These are phyloP conservation scores for Lophius americanus DNA, from an alignment of 2,797 vertebrate genomes.

Conservation along the genomic window DNA sequence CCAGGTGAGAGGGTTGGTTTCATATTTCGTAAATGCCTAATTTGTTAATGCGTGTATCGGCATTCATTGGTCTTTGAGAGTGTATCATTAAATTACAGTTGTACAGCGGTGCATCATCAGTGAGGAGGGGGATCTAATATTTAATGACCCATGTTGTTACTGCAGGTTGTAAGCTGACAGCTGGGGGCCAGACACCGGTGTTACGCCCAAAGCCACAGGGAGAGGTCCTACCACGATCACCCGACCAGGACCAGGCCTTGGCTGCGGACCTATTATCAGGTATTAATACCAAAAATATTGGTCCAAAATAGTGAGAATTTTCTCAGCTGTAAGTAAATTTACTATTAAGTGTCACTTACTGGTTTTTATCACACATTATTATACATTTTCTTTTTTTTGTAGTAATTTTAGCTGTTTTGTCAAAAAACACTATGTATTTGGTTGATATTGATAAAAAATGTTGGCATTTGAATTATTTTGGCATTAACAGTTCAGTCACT, in stretches of 20 bases:
- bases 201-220: conserved; percentile 64
- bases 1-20: conserved; percentile 56
- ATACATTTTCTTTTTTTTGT: too few relatives aligned
- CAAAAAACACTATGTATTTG: too few relatives aligned
- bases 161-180: conserved; percentile 66
- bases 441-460: too few relatives aligned
- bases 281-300: conserved; percentile 20
- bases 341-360: too few relatives aligned
- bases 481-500: too few relatives aligned
- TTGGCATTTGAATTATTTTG: too few relatives aligned
- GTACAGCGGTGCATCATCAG: conserved; percentile 3
- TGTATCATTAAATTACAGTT: not conserved
- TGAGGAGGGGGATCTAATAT: conserved; percentile 24
- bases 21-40: too few relatives aligned
- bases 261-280: conserved; percentile 71
- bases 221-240: conserved; percentile 57
- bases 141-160: conserved; percentile 38
- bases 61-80: not conserved
- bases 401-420: too few relatives aligned
- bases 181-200: conserved; percentile 57
- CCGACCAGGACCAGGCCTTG: conserved; percentile 69
- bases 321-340: too few relatives aligned
- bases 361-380: too few relatives aligned
- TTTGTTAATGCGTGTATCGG: too few relatives aligned
- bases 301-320: not conserved